Base-by-base conservation (phyloP, 2,888 invertebrate genomes). In the Cerastis leucographa region DNA sequence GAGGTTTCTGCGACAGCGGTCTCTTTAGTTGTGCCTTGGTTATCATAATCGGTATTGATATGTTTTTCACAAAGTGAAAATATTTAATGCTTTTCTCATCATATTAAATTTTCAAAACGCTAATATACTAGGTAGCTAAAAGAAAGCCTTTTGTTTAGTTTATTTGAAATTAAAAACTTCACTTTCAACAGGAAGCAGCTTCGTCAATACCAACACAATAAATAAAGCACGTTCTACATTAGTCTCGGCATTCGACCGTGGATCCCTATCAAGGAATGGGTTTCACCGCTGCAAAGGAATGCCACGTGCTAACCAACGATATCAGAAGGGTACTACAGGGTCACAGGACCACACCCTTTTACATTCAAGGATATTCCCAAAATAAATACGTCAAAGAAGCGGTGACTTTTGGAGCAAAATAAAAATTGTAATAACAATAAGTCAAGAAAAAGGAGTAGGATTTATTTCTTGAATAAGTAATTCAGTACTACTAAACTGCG, bases 291-390 rank as follows among this genome's bases (percentile, higher is more conserved):
- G 42, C 35, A 40, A 54, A 78, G 49, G 49, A 78, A 62, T 68
- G 78, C 78, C 84, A 80, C 78, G 83, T 77, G 83, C 70, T 77
- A 49, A 35, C 42, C 35, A 71, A 56, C 49, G 35, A 40, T 70
- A 46, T 42, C 25, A n/a, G 62, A 80, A 78, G 71, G 78, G 78
- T 62, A 51, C 14, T 19, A 42, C 12, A 35, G n/a, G 35, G 29
- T 46, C 35, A 42, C 12, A 35, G n/a, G 35, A 29, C 51, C 77
- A 66, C 70, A 83, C 67, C 49, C 62, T 64, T 71, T 51, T 29
- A 56, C 19, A 51, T 71, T 78, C 42, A 83, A 71, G 14, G 19
- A 29, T 51, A 19, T 69, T 69, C 25, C 14, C n/a, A 54, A 65
- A 54, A 68, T 79, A 22, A 51, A 25, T 67, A 67, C 5, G 17